These are phyloP conservation scores for Halocynthia roretzi DNA, from an alignment of 23 tunicate genomes.

Conservation along the genomic window DNA sequence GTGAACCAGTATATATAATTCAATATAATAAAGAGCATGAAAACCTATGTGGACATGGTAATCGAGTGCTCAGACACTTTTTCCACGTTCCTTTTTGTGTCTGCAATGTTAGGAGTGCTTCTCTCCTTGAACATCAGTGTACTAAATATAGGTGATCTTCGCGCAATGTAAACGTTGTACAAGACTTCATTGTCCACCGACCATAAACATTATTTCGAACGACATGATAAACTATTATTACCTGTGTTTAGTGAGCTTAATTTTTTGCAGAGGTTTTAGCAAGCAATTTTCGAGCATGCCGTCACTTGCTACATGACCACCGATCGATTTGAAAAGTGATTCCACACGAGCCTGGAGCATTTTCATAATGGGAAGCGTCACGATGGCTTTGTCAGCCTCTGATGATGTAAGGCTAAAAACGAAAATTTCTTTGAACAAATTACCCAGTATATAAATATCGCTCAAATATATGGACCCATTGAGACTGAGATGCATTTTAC, in stretches of 20 bases:
- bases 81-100: too few species aligned
- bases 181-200: neutral
- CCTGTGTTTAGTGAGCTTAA: too few species aligned
- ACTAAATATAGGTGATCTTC: neutral
- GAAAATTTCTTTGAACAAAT: too few species aligned
- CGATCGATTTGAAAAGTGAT: constrained; percentile 14
- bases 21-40: too few species aligned
- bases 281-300: neutral
- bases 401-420: neutral
- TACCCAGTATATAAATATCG: too few species aligned
- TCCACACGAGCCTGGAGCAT: constrained; percentile 3
- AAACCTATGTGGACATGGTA: too few species aligned
- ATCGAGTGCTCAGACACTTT: too few species aligned
- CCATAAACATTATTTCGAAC: neutral
- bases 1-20: too few species aligned
- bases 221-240: neutral
- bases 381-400: neutral
- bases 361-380: neutral
- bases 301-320: neutral
- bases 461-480: too few species aligned
- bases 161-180: neutral
- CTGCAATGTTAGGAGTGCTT: too few species aligned
- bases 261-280: too few species aligned
- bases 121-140: neutral
- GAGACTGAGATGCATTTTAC: too few species aligned